Evolutionary conservation across 2,797 vertebrate species (phyloP).

Genomic region (Meriones psammophilus): DNA sequence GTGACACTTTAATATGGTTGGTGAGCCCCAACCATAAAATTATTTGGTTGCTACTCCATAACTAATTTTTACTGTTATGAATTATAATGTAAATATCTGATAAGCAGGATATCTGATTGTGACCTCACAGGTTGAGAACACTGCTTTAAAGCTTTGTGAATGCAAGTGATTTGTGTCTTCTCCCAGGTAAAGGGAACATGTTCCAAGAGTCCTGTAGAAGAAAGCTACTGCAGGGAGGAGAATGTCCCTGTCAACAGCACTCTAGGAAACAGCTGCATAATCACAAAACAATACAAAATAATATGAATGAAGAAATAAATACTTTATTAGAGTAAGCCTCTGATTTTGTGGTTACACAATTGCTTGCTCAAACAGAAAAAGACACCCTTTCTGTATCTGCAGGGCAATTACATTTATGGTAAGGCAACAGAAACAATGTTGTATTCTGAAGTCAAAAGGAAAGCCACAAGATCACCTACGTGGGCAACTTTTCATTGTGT

Average conservation of each 20-base stretch:
- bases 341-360: slow-evolving; percentile 16
- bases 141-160: neutral
- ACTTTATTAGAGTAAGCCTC: slow-evolving; percentile 47
- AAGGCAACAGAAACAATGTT: slow-evolving; percentile 37
- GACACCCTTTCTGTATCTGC: slow-evolving; percentile 22
- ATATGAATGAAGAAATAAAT: slow-evolving; percentile 53
- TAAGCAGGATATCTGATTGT: neutral
- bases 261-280: neutral
- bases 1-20: neutral
- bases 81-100: neutral
- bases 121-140: neutral
- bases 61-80: neutral
- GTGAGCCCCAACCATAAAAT: neutral
- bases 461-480: neutral
- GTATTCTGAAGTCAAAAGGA: slow-evolving; percentile 4
- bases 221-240: neutral
- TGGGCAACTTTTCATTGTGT: neutral
- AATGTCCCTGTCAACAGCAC: neutral
- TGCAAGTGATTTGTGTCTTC: neutral
- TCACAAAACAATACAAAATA: neutral
- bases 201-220: neutral
- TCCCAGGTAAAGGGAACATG: neutral
- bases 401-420: slow-evolving; percentile 10
- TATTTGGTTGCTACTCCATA: neutral
- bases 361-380: slow-evolving; percentile 38